These are phyloP conservation scores for Notothenia coriiceps DNA, from an alignment of 2,113 vertebrate genomes.

Conservation along the genomic window DNA sequence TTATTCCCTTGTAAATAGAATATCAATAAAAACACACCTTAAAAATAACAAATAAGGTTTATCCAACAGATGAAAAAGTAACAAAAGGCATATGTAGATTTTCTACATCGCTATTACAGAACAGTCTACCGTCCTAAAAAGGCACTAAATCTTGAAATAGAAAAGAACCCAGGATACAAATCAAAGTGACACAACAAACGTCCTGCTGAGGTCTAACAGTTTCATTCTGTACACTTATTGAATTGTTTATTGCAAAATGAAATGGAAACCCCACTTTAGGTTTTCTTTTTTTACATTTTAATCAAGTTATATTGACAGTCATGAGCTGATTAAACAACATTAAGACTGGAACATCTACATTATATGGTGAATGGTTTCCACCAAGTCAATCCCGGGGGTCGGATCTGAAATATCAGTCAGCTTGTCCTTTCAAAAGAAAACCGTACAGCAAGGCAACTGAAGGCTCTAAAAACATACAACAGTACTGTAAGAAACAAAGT, in stretches of 20 bases:
- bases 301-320: slow-evolving; percentile 37
- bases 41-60: slow-evolving; percentile 90
- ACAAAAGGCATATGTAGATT: slow-evolving; percentile 95
- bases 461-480: slow-evolving; percentile 42
- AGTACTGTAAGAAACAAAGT: neutral
- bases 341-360: slow-evolving; percentile 20
- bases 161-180: slow-evolving; percentile 87
- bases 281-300: slow-evolving; percentile 25
- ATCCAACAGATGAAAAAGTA: slow-evolving; percentile 90
- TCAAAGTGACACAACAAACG: slow-evolving; percentile 80
- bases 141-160: slow-evolving; percentile 99
- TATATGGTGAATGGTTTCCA: slow-evolving; percentile 8
- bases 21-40: slow-evolving; percentile 99
- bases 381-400: neutral
- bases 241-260: slow-evolving; percentile 65
- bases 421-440: slow-evolving; percentile 3
- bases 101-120: slow-evolving; percentile 97
- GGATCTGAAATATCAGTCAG: neutral
- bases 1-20: slow-evolving; percentile 98
- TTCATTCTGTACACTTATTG: slow-evolving; percentile 68
- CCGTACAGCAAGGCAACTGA: slow-evolving; percentile 44
- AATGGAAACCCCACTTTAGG: slow-evolving; percentile 18
- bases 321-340: slow-evolving; percentile 39
- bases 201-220: slow-evolving; percentile 72
- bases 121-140: slow-evolving; percentile 99